These are phyloP conservation scores for Epicampocera succincta DNA, from an alignment of 2,888 invertebrate genomes.

Conservation along the genomic window DNA sequence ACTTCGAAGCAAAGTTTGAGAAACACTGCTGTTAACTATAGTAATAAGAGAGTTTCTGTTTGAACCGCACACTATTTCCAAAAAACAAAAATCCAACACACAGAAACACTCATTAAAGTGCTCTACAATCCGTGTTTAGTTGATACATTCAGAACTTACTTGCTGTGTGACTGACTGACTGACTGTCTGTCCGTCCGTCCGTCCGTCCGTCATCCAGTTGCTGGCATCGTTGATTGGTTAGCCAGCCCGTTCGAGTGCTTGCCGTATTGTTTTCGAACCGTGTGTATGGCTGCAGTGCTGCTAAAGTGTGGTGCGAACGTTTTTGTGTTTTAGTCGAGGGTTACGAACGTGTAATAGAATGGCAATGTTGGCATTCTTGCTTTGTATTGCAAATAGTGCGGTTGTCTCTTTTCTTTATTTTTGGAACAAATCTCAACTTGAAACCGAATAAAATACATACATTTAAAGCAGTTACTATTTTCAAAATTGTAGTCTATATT, in stretches of 20 bases:
- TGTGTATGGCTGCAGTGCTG: slow-evolving; percentile 42
- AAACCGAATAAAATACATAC: slow-evolving; percentile 22
- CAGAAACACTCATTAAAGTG: background rate
- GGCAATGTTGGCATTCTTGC: slow-evolving; percentile 81
- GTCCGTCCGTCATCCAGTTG: background rate
- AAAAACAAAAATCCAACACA: slow-evolving; percentile 31
- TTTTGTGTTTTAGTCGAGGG: slow-evolving; percentile 51
- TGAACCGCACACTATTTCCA: slow-evolving; percentile 51
- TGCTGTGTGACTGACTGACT: background rate
- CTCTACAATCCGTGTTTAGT: slow-evolving; percentile 50
- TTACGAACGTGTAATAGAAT: slow-evolving; percentile 66
- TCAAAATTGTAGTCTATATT: slow-evolving; percentile 41
- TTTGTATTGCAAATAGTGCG: slow-evolving; percentile 81
- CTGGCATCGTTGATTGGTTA: background rate
- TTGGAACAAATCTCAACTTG: slow-evolving; percentile 45
- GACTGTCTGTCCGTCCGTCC: background rate
- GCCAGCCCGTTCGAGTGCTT: background rate
- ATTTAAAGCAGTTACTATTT: slow-evolving; percentile 51
- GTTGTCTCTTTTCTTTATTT: slow-evolving; percentile 75
- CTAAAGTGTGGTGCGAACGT: slow-evolving; percentile 41
- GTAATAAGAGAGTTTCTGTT: background rate
- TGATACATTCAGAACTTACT: slow-evolving; percentile 10
- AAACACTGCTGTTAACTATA: slow-evolving; percentile 8
- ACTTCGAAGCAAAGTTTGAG: slow-evolving; percentile 19
- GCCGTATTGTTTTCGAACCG: slow-evolving; percentile 49